Percentiles rank a stretch among this genome's conserved stretches.
phyloP scores from a whole-genome alignment of 2,888 invertebrate species.

The Idaea biselata region DNA sequence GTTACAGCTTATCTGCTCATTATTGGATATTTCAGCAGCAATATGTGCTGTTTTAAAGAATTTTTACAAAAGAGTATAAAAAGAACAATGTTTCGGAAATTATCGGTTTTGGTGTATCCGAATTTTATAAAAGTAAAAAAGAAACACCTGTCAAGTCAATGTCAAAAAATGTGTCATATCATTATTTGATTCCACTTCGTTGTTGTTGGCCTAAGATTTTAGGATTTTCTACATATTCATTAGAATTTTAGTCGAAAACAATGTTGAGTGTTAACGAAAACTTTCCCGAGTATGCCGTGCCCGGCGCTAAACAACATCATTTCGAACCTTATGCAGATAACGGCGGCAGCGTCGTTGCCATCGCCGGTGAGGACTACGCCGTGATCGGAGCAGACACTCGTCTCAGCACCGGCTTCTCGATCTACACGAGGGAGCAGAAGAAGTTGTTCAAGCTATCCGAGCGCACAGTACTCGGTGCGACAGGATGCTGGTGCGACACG shows the following conservation, averaged over 20 bases:
- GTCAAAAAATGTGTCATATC: background rate
- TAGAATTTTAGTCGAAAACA: conserved; percentile 23
- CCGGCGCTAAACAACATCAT: conserved; percentile 73
- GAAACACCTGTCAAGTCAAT: background rate
- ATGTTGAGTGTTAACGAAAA: conserved; percentile 64
- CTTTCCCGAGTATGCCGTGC: conserved; percentile 73
- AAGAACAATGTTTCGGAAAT: no score
- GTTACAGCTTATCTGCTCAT: no score
- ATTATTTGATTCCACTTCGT: background rate
- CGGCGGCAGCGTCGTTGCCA: conserved; percentile 94
- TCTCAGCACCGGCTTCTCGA: conserved; percentile 93
- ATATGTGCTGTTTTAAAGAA: no score
- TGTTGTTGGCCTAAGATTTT: background rate
- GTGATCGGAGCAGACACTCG: conserved; percentile 98
- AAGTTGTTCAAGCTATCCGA: conserved; percentile 92
- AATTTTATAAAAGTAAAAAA: background rate
- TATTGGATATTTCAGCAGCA: no score
- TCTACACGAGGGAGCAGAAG: conserved; percentile 92
- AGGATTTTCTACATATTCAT: background rate
- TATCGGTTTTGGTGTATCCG: background rate
- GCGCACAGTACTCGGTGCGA: conserved; percentile 93
- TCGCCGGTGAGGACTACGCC: conserved; percentile 97
- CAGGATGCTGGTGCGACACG: conserved; percentile 99
- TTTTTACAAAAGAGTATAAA: no score
- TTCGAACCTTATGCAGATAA: conserved; percentile 79